Evolutionary conservation across 2,797 vertebrate genomes (phyloP).

Genomic region (Varecia variegata): DNA sequence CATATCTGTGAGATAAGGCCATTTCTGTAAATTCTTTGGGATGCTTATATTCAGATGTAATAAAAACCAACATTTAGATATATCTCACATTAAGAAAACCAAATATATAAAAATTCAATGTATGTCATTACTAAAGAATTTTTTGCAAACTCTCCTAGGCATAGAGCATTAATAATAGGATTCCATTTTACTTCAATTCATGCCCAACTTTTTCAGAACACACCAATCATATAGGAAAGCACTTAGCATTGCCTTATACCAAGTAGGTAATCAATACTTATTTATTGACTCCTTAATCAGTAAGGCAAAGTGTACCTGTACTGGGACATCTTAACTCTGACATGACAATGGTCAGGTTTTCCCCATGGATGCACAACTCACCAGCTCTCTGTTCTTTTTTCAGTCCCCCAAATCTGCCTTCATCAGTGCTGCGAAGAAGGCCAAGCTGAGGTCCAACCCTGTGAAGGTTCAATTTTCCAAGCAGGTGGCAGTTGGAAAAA

Average conservation of each 20-base stretch:
- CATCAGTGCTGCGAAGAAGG: slow-evolving; percentile 98
- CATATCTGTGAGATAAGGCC: slow-evolving; percentile 47
- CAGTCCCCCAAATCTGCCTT: slow-evolving; percentile 99
- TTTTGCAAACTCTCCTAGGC: slow-evolving; percentile 26
- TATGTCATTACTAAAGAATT: slow-evolving; percentile 42
- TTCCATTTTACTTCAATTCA: slow-evolving; percentile 44
- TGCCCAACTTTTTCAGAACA: slow-evolving; percentile 17
- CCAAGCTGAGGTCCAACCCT: slow-evolving; percentile 95
- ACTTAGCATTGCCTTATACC: slow-evolving; percentile 10
- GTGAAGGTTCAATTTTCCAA: slow-evolving; percentile 98
- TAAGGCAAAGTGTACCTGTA: not conserved
- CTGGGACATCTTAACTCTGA: slow-evolving; percentile 47
- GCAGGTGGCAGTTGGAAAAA: slow-evolving; percentile 96
- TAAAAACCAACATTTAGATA: slow-evolving; percentile 37
- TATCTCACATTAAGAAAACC: slow-evolving; percentile 36
- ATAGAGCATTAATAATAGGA: slow-evolving; percentile 48
- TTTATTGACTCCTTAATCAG: slow-evolving; percentile 24
- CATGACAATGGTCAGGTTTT: slow-evolving; percentile 20
- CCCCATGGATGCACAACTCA: slow-evolving; percentile 52
- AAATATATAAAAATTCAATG: slow-evolving; percentile 53
- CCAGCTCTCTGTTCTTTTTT: slow-evolving; percentile 76
- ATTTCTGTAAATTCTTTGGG: slow-evolving; percentile 44
- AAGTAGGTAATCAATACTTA: slow-evolving; percentile 32
- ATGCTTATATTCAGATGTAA: slow-evolving; percentile 44
- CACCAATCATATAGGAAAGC: not conserved